Conservation (phyloP, 2,888 invertebrate species). For the Argyra leucocephala region DNA sequence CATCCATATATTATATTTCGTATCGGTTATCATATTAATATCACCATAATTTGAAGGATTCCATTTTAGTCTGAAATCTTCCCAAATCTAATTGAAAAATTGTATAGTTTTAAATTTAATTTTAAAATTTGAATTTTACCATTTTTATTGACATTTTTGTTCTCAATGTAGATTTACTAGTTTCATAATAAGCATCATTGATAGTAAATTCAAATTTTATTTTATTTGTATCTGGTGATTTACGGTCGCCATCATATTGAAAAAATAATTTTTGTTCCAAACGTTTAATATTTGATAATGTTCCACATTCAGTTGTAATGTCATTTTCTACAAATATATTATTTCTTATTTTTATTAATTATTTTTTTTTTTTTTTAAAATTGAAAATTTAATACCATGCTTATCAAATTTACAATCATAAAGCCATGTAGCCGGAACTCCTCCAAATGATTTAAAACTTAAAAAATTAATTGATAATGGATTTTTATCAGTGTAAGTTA, state of each 20-base stretch:
- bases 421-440: constrained; percentile 57
- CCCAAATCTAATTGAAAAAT: constrained; percentile 52
- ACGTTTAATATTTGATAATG: constrained; percentile 45
- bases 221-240: constrained; percentile 29
- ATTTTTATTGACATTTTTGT: constrained; percentile 41
- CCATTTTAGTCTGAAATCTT: constrained; percentile 54
- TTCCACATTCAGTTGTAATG: constrained; percentile 29
- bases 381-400: not conserved
- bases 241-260: constrained; percentile 43
- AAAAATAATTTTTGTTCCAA: constrained; percentile 47
- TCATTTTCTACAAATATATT: constrained; percentile 27
- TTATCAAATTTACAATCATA: constrained; percentile 51
- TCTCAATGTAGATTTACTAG: constrained; percentile 29
- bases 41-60: constrained; percentile 49
- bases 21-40: constrained; percentile 33
- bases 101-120: not conserved
- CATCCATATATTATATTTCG: constrained; percentile 31
- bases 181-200: constrained; percentile 32
- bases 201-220: constrained; percentile 34
- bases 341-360: not conserved
- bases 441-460: constrained; percentile 60
- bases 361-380: too few species aligned
- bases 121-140: constrained; percentile 31
- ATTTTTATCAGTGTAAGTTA: constrained; percentile 51
- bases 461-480: constrained; percentile 55